Percentiles rank a stretch among this genome's conserved stretches.
phyloP scores from a whole-genome alignment of 1,140 invertebrate genomes.

The Sipha flava region DNA sequence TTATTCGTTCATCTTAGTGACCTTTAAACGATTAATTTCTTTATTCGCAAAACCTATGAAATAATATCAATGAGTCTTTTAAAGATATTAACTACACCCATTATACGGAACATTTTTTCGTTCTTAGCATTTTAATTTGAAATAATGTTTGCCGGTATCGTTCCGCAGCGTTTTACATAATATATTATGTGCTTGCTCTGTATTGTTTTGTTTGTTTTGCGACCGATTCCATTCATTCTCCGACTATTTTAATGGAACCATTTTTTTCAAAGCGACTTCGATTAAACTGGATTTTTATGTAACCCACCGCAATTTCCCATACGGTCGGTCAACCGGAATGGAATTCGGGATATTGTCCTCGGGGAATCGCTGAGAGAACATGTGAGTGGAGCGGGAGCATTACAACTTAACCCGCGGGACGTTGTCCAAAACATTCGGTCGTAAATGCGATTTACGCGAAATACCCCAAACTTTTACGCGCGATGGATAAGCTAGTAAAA shows the following conservation, averaged over 20 bases:
- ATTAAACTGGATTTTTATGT: constrained; percentile 16
- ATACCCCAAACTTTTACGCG: constrained; percentile 5
- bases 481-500: constrained; percentile 12
- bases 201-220: not conserved
- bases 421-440: constrained; percentile 24
- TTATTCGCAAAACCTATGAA: not conserved
- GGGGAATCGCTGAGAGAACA: not conserved
- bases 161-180: not conserved
- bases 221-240: not conserved
- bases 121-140: not conserved
- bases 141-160: not conserved
- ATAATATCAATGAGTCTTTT: not conserved
- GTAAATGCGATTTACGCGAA: constrained; percentile 31
- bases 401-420: constrained; percentile 22
- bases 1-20: not conserved
- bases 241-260: not conserved
- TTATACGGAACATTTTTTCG: not conserved
- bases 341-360: constrained; percentile 3
- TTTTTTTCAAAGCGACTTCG: not conserved
- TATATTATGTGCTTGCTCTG: no score
- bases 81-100: not conserved
- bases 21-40: not conserved
- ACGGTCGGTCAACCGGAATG: not conserved
- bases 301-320: not conserved
- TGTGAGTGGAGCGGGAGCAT: not conserved